Base-by-base conservation (phyloP, 2,888 invertebrate genomes). In the Hedya salicella region DNA sequence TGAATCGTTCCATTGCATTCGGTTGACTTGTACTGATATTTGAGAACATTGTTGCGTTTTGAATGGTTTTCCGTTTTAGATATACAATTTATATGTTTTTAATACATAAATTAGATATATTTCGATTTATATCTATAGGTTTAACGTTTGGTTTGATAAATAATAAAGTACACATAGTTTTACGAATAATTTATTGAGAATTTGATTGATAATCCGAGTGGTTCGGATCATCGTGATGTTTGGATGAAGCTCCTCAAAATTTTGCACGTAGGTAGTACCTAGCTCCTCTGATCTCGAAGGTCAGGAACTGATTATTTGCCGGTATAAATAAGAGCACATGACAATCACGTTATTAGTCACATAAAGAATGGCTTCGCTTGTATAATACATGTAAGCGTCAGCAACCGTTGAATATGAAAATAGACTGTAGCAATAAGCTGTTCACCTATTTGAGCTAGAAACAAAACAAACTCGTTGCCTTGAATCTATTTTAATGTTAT, bases 391-490 rank as follows among this genome's bases (percentile, higher is more conserved):
- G 54, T 54, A 61, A 54, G 66, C 53, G 65, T 40, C 40, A 21
- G 16, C 19, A 61, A 60, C 40, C 40, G 48, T 66, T 65, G 11
- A 52, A 52, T 36, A 46, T 25, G 42, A 53, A 49, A 25, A 53
- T 68, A 63, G 49, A 42, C 50, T 42, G 25, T 60, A 60, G 48
- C 57, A 68, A 36, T 54, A 64, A 68, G 54, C 63, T 21, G 64
- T 71, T 77, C 71, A 74, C 74, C 77, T 79, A 60, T 67, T 82
- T 79, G 80, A 82, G 75, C 77, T 83, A 83, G 79, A 75, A 75
- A 83, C 79, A 82, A 82, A 83, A 84, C 78, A 83, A 86, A 86
- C 87, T 83, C 78, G 88, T 87, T 91, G 89, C 91, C 88, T 90
- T 91, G 86, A 87, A 83, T 79, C 79, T 82, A 79, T 79, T 78